phyloP scores from a whole-genome alignment of 2,888 invertebrate species.

The Plagiodera versicolora region DNA sequence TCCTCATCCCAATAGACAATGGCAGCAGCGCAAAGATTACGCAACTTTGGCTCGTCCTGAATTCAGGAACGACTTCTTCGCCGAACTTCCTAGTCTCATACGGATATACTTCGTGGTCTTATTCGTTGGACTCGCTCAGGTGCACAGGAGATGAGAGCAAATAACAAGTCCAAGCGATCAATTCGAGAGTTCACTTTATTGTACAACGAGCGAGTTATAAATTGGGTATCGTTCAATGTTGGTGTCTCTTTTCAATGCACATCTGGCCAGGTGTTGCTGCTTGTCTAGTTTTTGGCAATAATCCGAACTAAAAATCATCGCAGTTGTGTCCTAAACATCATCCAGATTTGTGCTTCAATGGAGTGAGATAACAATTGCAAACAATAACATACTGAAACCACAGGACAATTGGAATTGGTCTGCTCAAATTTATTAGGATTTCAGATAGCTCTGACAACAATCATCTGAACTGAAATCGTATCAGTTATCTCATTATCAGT shows the following conservation, averaged over 20 bases:
- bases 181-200: too few relatives aligned
- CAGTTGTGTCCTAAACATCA: too few relatives aligned
- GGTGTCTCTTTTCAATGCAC: too few relatives aligned
- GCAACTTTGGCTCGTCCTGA: constrained; percentile 9
- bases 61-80: constrained; percentile 5
- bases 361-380: too few relatives aligned
- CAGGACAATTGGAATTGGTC: not conserved
- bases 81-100: constrained; percentile 3
- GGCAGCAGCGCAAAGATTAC: constrained; percentile 13
- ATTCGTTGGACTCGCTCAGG: constrained; percentile 5
- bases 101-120: not conserved
- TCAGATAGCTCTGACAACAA: constrained; percentile 14
- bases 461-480: constrained; percentile 20
- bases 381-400: not conserved
- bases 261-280: too few relatives aligned
- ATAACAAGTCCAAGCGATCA: constrained; percentile 2
- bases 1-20: constrained; percentile 8
- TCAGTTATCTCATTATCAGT: constrained; percentile 20
- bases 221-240: too few relatives aligned
- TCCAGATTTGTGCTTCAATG: too few relatives aligned
- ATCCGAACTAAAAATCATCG: too few relatives aligned
- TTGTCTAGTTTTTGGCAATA: too few relatives aligned
- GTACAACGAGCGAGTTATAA: too few relatives aligned
- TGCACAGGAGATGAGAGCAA: too few relatives aligned
- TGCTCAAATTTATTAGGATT: constrained; percentile 13